A percentile compares a stretch with the other conserved stretches of the same genome.
These are phyloP conservation scores for Cabera pusaria DNA, from an alignment of 2,888 invertebrate genomes.

Conservation along the genomic window DNA sequence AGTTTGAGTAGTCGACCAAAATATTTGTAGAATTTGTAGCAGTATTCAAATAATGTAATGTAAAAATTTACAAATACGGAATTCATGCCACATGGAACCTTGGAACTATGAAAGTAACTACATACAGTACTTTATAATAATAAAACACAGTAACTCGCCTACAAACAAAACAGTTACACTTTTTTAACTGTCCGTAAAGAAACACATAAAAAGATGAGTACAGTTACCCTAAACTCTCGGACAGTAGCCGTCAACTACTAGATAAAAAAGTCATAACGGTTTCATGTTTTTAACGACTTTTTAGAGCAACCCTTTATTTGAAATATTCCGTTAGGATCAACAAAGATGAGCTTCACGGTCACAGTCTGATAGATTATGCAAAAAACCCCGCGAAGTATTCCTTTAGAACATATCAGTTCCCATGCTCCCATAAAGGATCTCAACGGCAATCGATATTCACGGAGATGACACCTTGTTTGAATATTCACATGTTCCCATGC, in stretches of 20 bases:
- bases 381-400: conserved; percentile 71
- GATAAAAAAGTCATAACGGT: conserved; percentile 68
- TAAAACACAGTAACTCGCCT: conserved; percentile 15
- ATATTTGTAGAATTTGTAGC: no score
- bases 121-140: no score
- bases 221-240: conserved; percentile 44
- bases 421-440: conserved; percentile 70
- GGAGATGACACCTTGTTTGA: conserved; percentile 83
- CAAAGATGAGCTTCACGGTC: conserved; percentile 55
- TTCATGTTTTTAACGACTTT: conserved; percentile 64
- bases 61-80: no score
- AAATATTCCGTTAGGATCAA: conserved; percentile 66
- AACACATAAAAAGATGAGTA: conserved; percentile 29
- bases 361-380: conserved; percentile 78
- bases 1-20: no score
- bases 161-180: conserved; percentile 56
- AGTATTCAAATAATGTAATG: no score
- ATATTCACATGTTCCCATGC: conserved; percentile 81
- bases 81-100: no score
- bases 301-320: conserved; percentile 67
- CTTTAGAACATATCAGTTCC: conserved; percentile 79
- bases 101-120: no score
- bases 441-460: conserved; percentile 81
- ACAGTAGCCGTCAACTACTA: conserved; percentile 53
- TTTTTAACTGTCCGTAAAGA: conserved; percentile 20